These are phyloP conservation scores for Paracanthobrama guichenoti DNA, from an alignment of 2,113 vertebrate genomes.

Conservation along the genomic window DNA sequence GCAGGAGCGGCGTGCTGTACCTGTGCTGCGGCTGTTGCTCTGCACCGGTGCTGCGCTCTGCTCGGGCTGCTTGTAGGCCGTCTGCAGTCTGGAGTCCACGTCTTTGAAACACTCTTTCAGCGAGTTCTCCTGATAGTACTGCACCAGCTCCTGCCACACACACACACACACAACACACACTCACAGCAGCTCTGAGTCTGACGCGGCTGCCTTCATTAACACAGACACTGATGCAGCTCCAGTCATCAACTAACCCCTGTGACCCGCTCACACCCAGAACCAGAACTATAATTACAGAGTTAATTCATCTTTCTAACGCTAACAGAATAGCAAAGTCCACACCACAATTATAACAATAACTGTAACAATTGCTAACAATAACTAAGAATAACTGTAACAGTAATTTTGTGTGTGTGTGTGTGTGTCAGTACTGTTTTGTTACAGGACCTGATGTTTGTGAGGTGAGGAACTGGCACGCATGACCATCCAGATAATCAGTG, in stretches of 20 bases:
- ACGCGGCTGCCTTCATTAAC: neutral
- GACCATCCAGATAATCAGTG: too few species aligned
- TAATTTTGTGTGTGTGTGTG: neutral
- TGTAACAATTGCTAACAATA: too few species aligned
- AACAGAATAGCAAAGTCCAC: too few species aligned
- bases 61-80: conserved; percentile 85
- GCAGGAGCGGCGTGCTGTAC: neutral
- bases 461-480: too few species aligned
- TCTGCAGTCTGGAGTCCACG: conserved; percentile 81
- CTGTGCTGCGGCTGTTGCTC: conserved; percentile 51
- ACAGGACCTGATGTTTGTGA: too few species aligned
- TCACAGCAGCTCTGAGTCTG: neutral
- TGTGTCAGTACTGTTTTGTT: neutral
- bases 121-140: conserved; percentile 87
- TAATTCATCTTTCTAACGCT: too few species aligned
- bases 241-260: too few species aligned
- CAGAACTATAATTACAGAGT: too few species aligned
- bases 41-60: conserved; percentile 63
- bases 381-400: neutral
- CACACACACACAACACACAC: neutral
- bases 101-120: conserved; percentile 91
- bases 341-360: too few species aligned
- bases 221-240: too few species aligned
- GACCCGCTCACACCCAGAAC: too few species aligned
- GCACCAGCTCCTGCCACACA: conserved; percentile 85